These are phyloP conservation scores for Oscarella lobularis DNA, from an alignment of 37 sponge, comb jelly and placozoan genomes.

Conservation along the genomic window DNA sequence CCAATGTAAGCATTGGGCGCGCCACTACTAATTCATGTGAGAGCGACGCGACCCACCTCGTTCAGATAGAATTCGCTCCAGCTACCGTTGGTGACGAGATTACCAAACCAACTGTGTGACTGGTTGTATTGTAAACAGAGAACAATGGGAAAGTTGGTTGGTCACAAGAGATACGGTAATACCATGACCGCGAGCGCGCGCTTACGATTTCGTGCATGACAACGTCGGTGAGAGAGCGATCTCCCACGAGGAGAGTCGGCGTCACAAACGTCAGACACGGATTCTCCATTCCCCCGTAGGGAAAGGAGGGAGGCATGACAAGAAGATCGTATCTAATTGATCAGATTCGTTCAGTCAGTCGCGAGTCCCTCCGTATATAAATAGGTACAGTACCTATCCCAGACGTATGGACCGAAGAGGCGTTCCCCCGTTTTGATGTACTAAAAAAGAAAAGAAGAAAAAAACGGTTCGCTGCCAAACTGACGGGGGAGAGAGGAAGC, in stretches of 20 bases:
- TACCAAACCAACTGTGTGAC: constrained; percentile 1
- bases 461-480: too few relatives aligned
- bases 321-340: constrained; percentile 38
- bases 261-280: constrained; percentile 85
- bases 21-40: too few relatives aligned
- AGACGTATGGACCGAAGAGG: not conserved
- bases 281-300: constrained; percentile 96
- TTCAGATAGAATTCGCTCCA: not conserved
- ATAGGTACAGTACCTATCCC: not conserved
- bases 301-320: constrained; percentile 84
- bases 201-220: not conserved
- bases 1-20: too few relatives aligned
- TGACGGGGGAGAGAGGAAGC: too few relatives aligned
- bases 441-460: not conserved
- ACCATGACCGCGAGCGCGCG: not conserved
- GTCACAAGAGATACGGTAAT: too few relatives aligned
- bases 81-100: not conserved
- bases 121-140: not conserved
- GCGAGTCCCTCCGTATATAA: too few relatives aligned
- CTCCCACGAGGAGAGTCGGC: constrained; percentile 67
- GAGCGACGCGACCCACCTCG: not conserved
- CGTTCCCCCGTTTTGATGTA: not conserved
- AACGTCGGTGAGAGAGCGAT: constrained; percentile 7
- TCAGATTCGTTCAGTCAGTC: too few relatives aligned
- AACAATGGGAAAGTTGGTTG: too few relatives aligned